phyloP scores from a whole-genome alignment of 2,113 vertebrate genomes.

The Lagenorhynchus albirostris region DNA sequence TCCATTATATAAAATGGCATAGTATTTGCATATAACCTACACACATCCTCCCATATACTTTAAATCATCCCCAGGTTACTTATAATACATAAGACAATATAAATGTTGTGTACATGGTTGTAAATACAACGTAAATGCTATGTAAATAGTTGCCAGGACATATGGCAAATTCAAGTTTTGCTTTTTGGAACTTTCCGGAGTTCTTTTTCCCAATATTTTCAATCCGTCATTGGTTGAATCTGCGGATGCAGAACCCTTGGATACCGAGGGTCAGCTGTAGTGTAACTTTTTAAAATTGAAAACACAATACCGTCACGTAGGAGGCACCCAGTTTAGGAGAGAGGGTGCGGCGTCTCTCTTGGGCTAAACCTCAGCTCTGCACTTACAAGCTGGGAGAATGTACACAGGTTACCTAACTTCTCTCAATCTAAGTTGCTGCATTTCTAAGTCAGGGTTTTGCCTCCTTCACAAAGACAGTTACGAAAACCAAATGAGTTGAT shows the following conservation, averaged over 20 bases:
- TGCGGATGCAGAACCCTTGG: background rate
- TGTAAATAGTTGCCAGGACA: background rate
- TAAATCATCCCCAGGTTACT: background rate
- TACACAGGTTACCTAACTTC: background rate
- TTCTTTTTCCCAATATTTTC: background rate
- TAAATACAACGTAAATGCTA: background rate
- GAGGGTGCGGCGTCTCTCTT: background rate
- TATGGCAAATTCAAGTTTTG: background rate
- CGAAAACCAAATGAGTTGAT: no score
- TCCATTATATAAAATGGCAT: background rate
- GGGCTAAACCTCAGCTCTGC: background rate
- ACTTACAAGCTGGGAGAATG: background rate
- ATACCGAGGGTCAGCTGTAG: background rate
- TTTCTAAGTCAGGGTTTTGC: no score
- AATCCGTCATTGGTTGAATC: background rate
- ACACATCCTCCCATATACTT: background rate
- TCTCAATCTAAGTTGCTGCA: background rate
- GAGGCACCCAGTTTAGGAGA: background rate
- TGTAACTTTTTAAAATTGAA: background rate
- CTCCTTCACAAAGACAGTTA: background rate
- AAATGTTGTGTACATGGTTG: background rate
- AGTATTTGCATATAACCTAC: background rate
- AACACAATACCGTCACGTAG: accelerated
- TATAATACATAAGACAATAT: background rate
- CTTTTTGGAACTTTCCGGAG: background rate